Evolutionary conservation across 1,140 invertebrate species (phyloP).

Genomic region (Drosophila ambigua): DNA sequence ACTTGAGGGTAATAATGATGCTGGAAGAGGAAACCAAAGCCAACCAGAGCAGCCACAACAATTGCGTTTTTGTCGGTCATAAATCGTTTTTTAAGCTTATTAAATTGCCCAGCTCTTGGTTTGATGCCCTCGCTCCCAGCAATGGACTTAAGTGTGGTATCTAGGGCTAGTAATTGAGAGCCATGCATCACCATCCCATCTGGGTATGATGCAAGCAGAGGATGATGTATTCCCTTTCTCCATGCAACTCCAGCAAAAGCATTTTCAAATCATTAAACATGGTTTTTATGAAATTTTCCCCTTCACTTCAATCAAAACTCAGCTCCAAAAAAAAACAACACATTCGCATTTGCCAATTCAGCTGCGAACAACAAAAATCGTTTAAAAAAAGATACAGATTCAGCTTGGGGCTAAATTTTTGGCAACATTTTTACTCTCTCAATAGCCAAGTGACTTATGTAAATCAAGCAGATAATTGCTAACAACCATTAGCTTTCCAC

Average conservation of each 20-base stretch:
- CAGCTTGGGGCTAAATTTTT: constrained; percentile 34
- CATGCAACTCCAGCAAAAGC: constrained; percentile 23
- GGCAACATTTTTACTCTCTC: constrained; percentile 8
- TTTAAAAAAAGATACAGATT: constrained; percentile 13
- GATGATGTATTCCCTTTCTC: constrained; percentile 17
- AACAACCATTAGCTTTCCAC: constrained; percentile 21
- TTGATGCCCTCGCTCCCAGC: constrained; percentile 61
- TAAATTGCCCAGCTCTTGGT: constrained; percentile 63
- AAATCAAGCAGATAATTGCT: constrained; percentile 59
- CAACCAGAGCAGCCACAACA: constrained; percentile 28
- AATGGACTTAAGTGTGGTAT: constrained; percentile 33
- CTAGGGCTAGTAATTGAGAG: constrained; percentile 33
- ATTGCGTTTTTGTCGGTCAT: constrained; percentile 60
- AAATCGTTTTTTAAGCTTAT: constrained; percentile 65
- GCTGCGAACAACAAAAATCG: constrained; percentile 28
- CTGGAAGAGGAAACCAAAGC: constrained; percentile 38
- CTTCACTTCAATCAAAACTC: constrained; percentile 63
- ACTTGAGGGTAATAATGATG: constrained; percentile 35
- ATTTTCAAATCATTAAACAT: constrained; percentile 57
- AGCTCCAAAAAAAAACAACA: constrained; percentile 12
- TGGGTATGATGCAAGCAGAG: constrained; percentile 34
- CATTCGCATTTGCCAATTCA: constrained; percentile 45
- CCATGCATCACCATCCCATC: neutral
- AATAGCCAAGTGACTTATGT: constrained; percentile 54
- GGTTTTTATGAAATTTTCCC: constrained; percentile 58